Base-by-base conservation (phyloP, 2,888 invertebrate genomes). In the Sphaeridia pumilis region DNA sequence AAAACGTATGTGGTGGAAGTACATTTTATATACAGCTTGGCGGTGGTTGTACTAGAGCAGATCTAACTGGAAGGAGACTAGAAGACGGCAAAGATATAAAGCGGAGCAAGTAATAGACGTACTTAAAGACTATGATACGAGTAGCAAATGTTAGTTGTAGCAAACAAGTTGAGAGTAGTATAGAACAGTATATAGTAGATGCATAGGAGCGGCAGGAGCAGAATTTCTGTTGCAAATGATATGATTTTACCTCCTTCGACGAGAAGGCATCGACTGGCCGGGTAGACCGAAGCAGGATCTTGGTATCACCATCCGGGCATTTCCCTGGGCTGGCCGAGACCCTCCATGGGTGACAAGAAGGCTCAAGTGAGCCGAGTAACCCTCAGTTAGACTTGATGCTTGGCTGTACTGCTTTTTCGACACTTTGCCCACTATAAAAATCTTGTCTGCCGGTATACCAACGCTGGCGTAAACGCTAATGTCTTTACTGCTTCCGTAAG, bases 401-500 rank as follows among this genome's bases (percentile, higher is more conserved):
- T 83, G 79, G 22, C 81, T 71, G 66, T 84, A 83, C 68, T 89
- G 83, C 69, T 90, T 93, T 72, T 87, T 90, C 65, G 87, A 84
- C 22, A 83, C 87, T 71, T 93, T 93, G 20, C 95, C 95, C 57
- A 97, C 87, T 55, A 95, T 92, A 72, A 87, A 95, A 65, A 98
- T 97, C 69, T 93, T 87, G 66, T 84, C 84, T 21, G 86, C 79
- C 64, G 83, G 80, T 56, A 98, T 73, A 42, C 92, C 93, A 55
- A 97, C 81, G 56, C 86, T 84, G 59, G 84, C 81, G 73, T 98
- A 98, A 12, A 98, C 94, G 64, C 81, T 83, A 61, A 98, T 93
- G 73, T 98, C 98, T 76, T 98, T 98, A 66, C 86, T 87, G 64
- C 95, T 95, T 20, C 98, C 98, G 69, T 98, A 99, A 0, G 94